Evolutionary conservation across 2,797 vertebrate species (phyloP).

Genomic region (Decapterus maruadsi): DNA sequence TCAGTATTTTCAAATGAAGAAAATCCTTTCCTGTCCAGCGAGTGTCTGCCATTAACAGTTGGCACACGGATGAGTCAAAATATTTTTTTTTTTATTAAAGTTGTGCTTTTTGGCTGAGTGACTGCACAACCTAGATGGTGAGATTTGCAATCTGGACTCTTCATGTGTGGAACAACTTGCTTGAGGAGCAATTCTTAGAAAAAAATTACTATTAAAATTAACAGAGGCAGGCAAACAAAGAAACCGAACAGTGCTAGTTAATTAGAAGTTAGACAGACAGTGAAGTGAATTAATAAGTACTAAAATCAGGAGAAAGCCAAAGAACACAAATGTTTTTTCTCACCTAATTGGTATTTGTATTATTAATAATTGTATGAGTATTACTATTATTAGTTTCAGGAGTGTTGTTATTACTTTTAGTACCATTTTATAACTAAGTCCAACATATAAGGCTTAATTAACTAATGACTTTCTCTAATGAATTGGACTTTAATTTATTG

Average conservation of each 20-base stretch:
- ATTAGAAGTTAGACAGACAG: neutral
- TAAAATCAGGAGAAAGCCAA: neutral
- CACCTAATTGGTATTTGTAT: neutral
- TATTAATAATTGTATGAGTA: neutral
- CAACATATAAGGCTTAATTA: neutral
- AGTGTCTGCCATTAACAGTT: conserved; percentile 44
- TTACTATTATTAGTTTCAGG: neutral
- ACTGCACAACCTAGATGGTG: conserved; percentile 30
- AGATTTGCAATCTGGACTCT: conserved; percentile 42
- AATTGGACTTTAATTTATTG: neutral
- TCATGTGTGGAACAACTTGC: conserved; percentile 39
- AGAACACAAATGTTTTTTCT: neutral
- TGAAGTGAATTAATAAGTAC: neutral
- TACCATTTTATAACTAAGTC: neutral
- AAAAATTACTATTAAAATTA: neutral
- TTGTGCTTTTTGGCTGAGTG: conserved; percentile 10
- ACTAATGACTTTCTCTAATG: neutral
- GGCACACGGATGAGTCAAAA: conserved; percentile 30
- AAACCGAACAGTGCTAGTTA: neutral
- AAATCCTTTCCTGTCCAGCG: conserved; percentile 5
- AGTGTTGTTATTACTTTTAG: neutral
- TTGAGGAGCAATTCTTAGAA: conserved; percentile 25
- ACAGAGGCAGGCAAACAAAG: neutral
- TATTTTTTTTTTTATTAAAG: neutral
- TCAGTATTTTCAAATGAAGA: conserved; percentile 24